Evolutionary conservation across 2,797 vertebrate genomes (phyloP).

Genomic region (Craterocephalus amniculus): DNA sequence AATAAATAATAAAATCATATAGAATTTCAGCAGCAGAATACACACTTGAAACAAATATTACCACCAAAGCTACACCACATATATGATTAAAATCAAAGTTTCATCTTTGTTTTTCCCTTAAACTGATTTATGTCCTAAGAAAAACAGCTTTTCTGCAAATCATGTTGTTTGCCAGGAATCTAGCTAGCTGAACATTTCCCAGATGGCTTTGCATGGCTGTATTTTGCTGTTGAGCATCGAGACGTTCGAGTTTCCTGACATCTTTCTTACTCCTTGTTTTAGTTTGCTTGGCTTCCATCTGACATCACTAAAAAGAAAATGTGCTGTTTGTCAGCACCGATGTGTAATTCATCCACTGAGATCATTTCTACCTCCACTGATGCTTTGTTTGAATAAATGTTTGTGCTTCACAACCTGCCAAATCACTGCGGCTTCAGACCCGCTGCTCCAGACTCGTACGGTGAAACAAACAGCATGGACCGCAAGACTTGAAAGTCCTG

Average conservation of each 20-base stretch:
- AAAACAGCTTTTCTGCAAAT: no score
- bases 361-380: conserved; percentile 26
- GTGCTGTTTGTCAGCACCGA: conserved; percentile 23
- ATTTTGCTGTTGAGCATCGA: conserved; percentile 15
- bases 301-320: conserved; percentile 1
- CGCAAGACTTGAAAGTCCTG: conserved; percentile 68
- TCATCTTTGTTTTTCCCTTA: no score
- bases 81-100: no score
- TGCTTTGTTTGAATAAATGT: conserved; percentile 48
- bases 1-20: no score
- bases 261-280: neutral
- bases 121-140: neutral
- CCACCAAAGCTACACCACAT: neutral
- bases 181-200: neutral
- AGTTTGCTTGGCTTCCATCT: conserved; percentile 3
- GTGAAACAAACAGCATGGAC: conserved; percentile 66
- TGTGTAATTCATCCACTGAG: conserved; percentile 35
- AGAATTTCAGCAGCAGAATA: neutral
- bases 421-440: conserved; percentile 48
- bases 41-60: no score
- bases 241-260: conserved; percentile 3
- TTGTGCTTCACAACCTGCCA: conserved; percentile 54
- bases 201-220: neutral
- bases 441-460: conserved; percentile 21
- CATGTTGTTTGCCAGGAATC: neutral